Evolutionary conservation across 2,888 invertebrate species (phyloP), one percentile per base, ranked within the genome.

Genomic region (Actias luna): DNA sequence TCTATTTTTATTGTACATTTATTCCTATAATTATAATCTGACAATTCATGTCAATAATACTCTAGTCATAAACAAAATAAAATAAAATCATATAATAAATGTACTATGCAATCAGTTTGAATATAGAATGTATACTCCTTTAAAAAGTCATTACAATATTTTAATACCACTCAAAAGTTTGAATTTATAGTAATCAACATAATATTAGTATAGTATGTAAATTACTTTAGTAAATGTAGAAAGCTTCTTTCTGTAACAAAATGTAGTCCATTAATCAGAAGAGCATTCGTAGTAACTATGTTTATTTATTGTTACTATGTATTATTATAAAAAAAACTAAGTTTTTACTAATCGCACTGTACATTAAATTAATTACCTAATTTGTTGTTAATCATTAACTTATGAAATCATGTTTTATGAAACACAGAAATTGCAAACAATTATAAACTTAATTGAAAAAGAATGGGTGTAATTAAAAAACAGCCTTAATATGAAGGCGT

Each of bases 11-110:
- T 50, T 22, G 22, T 50, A 12, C 12, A 50, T 58, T 39, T 58
- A 42, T 62, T 58, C 57, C 33, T 36, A 16, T 22, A 55, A 55
- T 55, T 31, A 31, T n/a, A 58, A 22, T 16, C n/a, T 58, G 61
- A 62, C 61, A 31, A 55, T 5, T 7, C 8, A 1, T 61, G 61
- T 42, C 61, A 62, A 22, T n/a, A 5, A 4, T 36, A 35, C 35
- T n/a, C 52, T 27, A 18, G 7, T 29, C 5, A 33, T 16, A 27
- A 61, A 62, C 31, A 62, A 62, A 7, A 36, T 16, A 29, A 10
- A 18, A 39, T 4, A 18, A 27, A 22, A 60, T n/a, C 33, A 42
- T 18, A 58, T 42, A 31, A 31, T 27, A 16, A n/a, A 1, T 18
- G 18, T 16, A 52, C n/a, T n/a, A n/a, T n/a, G n/a, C n/a, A 42